Base-by-base conservation (phyloP, 1,140 invertebrate species). In the Gonatopus flavifemur region DNA sequence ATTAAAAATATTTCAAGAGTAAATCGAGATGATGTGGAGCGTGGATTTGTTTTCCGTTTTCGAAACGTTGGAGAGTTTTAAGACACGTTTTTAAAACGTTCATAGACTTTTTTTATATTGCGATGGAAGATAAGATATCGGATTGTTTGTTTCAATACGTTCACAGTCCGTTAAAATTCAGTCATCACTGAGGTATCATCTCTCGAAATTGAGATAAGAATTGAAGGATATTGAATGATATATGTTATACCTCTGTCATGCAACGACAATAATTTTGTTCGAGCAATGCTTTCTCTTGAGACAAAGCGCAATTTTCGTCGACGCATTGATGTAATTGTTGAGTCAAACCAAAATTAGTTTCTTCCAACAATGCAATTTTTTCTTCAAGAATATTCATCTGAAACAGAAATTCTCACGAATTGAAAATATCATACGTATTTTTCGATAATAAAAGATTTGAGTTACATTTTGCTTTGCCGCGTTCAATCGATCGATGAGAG, bases 251-350 rank as follows among this genome's bases (percentile, higher is more conserved):
- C 48, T 75, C 61, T 12, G 24, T 46, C 33, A 64, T 55, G n/a
- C 61, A 69, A 44, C 66, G 66, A 12, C 55, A 64, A 54, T 62
- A 68, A 46, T 62, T 66, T 41, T 54, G 57, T 53, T 72, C 63
- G 5, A 69, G 50, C 36, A 59, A 41, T 35, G 65, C 52, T 22
- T 69, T 74, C 37, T 72, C 57, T 16, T 44, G 53, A 12, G 59
- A 40, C 5, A 72, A 59, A n/a, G 54, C 30, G 18, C 47, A 57
- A 49, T 72, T 71, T 20, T 67, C 56, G 6, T 69, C 53, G 44
- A 57, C 63, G 28, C 50, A 70, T 15, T 66, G 53, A 41, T 70
- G 61, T 15, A 77, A 48, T 22, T 72, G 66, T 31, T 60, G 49
- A 4, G 57, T 46, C 16, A 73, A 50, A 20, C 49, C 57, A 19